Percentiles rank a stretch among this genome's conserved stretches.
Conservation (phyloP, 92 coral and sea anemone species). For the Actinostola sp. region DNA sequence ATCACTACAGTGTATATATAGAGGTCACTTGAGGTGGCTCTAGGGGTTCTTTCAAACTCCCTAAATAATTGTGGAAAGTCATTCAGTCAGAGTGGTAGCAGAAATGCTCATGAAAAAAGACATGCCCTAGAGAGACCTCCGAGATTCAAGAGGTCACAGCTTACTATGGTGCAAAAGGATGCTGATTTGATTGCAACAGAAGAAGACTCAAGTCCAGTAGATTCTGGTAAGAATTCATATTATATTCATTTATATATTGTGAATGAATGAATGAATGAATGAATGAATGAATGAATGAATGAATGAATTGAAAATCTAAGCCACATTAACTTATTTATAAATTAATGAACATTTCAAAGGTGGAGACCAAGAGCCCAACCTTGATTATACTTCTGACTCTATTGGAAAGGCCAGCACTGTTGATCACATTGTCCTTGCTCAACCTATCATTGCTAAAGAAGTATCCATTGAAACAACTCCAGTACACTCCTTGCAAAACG, state of each 20-base stretch:
- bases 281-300: too few relatives aligned
- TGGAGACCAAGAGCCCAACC: constrained; percentile 61
- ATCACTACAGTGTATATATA: too few relatives aligned
- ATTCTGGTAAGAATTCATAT: constrained; percentile 15
- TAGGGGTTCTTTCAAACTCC: constrained; percentile 77
- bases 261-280: too few relatives aligned
- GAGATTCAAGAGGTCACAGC: constrained; percentile 26
- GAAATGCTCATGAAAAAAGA: constrained; percentile 84
- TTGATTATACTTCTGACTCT: constrained; percentile 52
- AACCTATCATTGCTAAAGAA: constrained; percentile 87
- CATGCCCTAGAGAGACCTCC: constrained; percentile 45
- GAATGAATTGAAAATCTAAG: too few relatives aligned
- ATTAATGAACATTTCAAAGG: constrained; percentile 29
- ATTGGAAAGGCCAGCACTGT: constrained; percentile 54
- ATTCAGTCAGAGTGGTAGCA: constrained; percentile 91
- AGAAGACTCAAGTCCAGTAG: constrained; percentile 20
- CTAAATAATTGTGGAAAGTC: constrained; percentile 81
- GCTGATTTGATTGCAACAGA: too few relatives aligned
- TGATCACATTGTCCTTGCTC: constrained; percentile 74
- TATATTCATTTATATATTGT: background rate
- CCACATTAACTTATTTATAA: too few relatives aligned
- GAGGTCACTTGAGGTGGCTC: too few relatives aligned
- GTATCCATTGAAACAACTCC: constrained; percentile 93
- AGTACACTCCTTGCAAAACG: constrained; percentile 66
- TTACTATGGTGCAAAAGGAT: constrained; percentile 42